phyloP scores from a whole-genome alignment of 2,113 vertebrate species.

The Rhipidura dahli region DNA sequence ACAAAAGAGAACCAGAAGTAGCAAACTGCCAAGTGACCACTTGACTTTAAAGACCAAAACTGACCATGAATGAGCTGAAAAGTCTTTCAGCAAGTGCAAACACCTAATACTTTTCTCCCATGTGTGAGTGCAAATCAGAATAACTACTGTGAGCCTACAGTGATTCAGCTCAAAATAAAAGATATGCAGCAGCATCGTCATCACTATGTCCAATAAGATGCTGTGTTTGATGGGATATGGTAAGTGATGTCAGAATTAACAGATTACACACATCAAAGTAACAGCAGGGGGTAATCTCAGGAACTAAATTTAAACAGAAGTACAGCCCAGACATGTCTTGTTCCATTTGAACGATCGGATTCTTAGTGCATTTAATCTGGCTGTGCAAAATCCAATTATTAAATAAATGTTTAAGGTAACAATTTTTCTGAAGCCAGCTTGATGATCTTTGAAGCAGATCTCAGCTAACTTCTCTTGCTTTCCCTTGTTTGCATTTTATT shows the following conservation, averaged over 20 bases:
- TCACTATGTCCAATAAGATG: not conserved
- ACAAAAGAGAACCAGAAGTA: not conserved
- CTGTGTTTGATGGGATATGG: not conserved
- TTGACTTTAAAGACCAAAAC: not conserved
- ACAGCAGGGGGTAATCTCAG: not conserved
- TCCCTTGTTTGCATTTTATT: not conserved
- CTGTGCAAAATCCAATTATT: constrained; percentile 2
- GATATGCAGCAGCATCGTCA: not conserved
- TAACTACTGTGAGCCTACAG: not conserved
- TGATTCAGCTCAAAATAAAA: not conserved
- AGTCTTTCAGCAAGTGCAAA: not conserved
- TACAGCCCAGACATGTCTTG: not conserved
- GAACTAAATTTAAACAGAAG: not conserved
- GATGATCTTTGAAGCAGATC: not conserved
- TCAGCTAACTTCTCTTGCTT: not conserved
- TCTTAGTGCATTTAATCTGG: not conserved
- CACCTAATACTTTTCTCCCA: not conserved
- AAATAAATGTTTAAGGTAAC: not conserved
- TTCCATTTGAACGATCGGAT: constrained; percentile 1
- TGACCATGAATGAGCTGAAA: not conserved
- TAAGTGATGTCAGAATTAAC: not conserved
- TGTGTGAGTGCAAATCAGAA: not conserved
- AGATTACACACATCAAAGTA: not conserved
- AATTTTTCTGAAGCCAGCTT: not conserved
- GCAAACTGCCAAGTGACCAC: not conserved